Evolutionary conservation across 2,113 vertebrate species (phyloP).

Genomic region (Aix galericulata): DNA sequence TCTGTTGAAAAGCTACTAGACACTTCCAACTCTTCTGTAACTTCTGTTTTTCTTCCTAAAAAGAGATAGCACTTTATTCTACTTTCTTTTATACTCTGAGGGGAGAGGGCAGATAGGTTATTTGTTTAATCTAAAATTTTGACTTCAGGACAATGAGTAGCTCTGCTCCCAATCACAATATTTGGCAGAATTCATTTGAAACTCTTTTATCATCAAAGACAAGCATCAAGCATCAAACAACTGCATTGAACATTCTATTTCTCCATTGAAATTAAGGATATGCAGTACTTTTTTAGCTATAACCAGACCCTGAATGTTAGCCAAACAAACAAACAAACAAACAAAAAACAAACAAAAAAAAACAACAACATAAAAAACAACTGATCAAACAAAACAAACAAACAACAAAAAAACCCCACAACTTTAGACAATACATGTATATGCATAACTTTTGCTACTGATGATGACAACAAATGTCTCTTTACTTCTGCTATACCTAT

Average conservation of each 20-base stretch:
- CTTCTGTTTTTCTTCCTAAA: neutral
- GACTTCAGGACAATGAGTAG: neutral
- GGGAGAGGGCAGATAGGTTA: neutral
- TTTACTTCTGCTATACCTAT: neutral
- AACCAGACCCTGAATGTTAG: neutral
- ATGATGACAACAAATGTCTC: neutral
- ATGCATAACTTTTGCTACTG: neutral
- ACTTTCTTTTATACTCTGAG: neutral
- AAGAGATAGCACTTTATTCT: neutral
- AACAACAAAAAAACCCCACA: neutral
- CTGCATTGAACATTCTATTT: neutral
- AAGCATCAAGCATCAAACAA: neutral
- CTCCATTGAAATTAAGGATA: neutral
- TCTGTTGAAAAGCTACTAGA: neutral
- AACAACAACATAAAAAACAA: neutral
- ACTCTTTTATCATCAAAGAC: neutral
- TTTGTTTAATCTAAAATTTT: neutral
- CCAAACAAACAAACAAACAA: neutral
- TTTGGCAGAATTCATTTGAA: neutral
- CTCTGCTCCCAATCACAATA: neutral
- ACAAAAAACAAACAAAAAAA: neutral
- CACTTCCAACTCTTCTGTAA: neutral
- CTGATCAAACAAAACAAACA: neutral
- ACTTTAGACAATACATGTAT: neutral
- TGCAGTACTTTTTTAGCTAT: neutral